Conservation (phyloP, 2,797 vertebrate genomes). For the Otolemur crassicaudatus region DNA sequence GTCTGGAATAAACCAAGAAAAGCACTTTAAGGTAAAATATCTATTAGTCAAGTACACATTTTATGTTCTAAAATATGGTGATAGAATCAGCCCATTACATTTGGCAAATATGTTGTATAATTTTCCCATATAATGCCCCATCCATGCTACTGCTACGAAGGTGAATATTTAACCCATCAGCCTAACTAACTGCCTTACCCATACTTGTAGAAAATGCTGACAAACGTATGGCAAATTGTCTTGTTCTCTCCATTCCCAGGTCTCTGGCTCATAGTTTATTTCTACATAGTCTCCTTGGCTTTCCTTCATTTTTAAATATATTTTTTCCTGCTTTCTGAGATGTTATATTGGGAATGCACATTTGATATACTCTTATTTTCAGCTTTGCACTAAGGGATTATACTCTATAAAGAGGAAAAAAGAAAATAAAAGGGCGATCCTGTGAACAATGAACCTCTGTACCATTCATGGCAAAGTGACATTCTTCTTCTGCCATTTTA, state of each 20-base stretch:
- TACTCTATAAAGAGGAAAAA: neutral
- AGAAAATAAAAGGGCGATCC: neutral
- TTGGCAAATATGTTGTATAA: conserved; percentile 78
- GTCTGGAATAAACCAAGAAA: conserved; percentile 78
- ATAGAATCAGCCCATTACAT: conserved; percentile 66
- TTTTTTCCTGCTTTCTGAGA: neutral
- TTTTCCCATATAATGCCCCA: conserved; percentile 60
- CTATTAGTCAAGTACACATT: conserved; percentile 81
- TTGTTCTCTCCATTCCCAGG: neutral
- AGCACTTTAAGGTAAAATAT: conserved; percentile 78
- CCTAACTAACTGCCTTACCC: conserved; percentile 57
- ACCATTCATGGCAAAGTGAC: neutral
- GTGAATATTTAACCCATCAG: conserved; percentile 70
- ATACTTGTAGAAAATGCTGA: conserved; percentile 26
- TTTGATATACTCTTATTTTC: conserved; percentile 15
- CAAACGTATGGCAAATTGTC: neutral
- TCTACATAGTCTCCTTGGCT: conserved; percentile 4
- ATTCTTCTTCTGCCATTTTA: neutral
- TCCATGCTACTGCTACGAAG: neutral
- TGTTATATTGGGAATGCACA: neutral
- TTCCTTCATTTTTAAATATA: conserved; percentile 42
- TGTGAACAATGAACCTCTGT: neutral
- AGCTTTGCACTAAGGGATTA: neutral
- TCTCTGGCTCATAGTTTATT: neutral
- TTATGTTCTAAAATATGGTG: conserved; percentile 74